These are phyloP conservation scores for Drosophila santomea DNA, from an alignment of 1,140 invertebrate species.

Conservation along the genomic window DNA sequence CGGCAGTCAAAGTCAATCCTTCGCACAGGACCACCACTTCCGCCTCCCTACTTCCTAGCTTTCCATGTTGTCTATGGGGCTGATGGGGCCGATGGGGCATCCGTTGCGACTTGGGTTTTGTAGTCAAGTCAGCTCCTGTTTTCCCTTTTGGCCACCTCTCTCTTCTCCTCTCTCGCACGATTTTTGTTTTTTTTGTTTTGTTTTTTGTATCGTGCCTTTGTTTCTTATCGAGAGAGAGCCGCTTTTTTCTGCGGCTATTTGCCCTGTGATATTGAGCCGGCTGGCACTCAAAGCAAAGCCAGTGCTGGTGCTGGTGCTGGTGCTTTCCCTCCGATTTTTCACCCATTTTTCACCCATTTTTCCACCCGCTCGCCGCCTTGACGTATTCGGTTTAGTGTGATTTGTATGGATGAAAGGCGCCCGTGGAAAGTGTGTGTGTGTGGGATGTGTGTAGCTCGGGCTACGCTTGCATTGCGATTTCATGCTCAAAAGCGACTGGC, in stretches of 20 bases:
- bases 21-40: conserved; percentile 6
- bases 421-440: too few species aligned
- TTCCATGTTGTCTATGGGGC: conserved; percentile 32
- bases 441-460: too few species aligned
- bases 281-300: conserved; percentile 74
- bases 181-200: neutral
- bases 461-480: conserved; percentile 41
- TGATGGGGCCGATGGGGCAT: conserved; percentile 51
- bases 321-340: conserved; percentile 14
- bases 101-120: conserved; percentile 72
- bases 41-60: neutral
- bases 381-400: conserved; percentile 79
- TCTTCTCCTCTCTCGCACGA: neutral
- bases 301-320: conserved; percentile 42
- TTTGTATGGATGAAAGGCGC: conserved; percentile 56
- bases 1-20: conserved; percentile 72
- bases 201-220: conserved; percentile 25
- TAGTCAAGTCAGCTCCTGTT: conserved; percentile 76
- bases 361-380: conserved; percentile 54
- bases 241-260: conserved; percentile 72
- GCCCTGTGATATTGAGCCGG: conserved; percentile 53
- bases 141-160: conserved; percentile 45
- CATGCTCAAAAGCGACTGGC: conserved; percentile 53
- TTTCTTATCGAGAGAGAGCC: conserved; percentile 22
- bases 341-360: conserved; percentile 3